Percentiles rank a stretch among this genome's conserved stretches.
Conservation (phyloP, 2,113 vertebrate genomes). For the Rhombomys opimus region DNA sequence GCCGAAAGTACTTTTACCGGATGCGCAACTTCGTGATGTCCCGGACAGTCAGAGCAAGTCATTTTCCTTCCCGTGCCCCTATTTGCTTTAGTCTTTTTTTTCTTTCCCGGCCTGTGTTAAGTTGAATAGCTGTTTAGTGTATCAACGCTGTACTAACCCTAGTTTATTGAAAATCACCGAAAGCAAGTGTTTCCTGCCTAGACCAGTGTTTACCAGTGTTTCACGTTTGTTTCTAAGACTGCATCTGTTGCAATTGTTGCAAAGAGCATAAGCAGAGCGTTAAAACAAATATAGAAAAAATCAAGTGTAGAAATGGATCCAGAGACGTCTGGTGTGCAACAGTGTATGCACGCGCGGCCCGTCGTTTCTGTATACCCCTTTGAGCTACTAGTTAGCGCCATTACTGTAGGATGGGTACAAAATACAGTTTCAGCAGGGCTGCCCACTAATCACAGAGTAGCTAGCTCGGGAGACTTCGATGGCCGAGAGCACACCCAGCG, state of each 20-base stretch:
- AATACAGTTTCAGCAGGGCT: slow-evolving; percentile 3
- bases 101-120: neutral
- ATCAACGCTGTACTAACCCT: neutral
- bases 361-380: neutral
- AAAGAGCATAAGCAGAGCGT: neutral
- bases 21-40: neutral
- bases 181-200: slow-evolving; percentile 4
- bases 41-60: neutral
- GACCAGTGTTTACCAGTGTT: neutral
- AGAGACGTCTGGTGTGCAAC: neutral
- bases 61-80: neutral
- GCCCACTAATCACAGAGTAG: slow-evolving; percentile 61
- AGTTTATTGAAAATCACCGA: slow-evolving; percentile 30
- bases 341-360: fast-evolving
- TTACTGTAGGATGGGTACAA: slow-evolving; percentile 10
- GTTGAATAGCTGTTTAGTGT: neutral
- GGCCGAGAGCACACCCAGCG: neutral
- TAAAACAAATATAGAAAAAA: neutral
- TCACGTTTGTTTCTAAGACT: neutral
- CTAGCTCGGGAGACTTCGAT: neutral
- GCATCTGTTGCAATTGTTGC: neutral
- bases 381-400: neutral
- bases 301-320: neutral
- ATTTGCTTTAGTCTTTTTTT: slow-evolving; percentile 21
- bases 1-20: neutral